phyloP scores from a whole-genome alignment of 2,888 invertebrate genomes.

The Sceliomorpha sp. region DNA sequence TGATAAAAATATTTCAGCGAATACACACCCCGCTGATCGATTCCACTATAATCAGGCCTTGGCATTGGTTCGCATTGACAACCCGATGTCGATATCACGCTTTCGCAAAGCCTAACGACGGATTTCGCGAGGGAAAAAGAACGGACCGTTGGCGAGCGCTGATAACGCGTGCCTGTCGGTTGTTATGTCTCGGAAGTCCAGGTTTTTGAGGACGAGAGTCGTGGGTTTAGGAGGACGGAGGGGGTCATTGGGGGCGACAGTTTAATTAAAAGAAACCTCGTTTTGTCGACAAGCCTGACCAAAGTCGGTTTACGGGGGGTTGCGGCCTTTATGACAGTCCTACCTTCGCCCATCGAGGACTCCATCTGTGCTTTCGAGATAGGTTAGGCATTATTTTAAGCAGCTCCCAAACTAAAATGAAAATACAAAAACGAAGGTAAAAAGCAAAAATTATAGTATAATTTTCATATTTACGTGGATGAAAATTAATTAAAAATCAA shows the following conservation, averaged over 20 bases:
- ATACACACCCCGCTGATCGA: constrained; percentile 47
- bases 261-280: constrained; percentile 80
- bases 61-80: constrained; percentile 59
- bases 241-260: constrained; percentile 62
- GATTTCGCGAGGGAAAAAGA: constrained; percentile 55
- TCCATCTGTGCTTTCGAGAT: constrained; percentile 65
- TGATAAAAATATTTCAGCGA: constrained; percentile 15
- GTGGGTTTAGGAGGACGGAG: constrained; percentile 22
- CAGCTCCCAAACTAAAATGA: constrained; percentile 5
- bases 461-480: too few species aligned
- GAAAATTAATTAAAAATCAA: too few species aligned
- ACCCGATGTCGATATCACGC: constrained; percentile 64
- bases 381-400: constrained; percentile 48
- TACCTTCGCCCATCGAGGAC: constrained; percentile 42
- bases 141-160: constrained; percentile 71
- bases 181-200: constrained; percentile 72
- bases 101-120: constrained; percentile 58
- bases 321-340: constrained; percentile 64
- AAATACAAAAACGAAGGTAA: background rate
- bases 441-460: too few species aligned
- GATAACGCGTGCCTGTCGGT: constrained; percentile 76
- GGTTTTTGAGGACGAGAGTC: constrained; percentile 61
- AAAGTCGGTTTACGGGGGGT: constrained; percentile 61
- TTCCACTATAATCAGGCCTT: constrained; percentile 59
- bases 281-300: constrained; percentile 60